Percentiles rank a stretch among this genome's conserved stretches.
Conservation (phyloP, 2,797 vertebrate genomes). For the Otolemur crassicaudatus region DNA sequence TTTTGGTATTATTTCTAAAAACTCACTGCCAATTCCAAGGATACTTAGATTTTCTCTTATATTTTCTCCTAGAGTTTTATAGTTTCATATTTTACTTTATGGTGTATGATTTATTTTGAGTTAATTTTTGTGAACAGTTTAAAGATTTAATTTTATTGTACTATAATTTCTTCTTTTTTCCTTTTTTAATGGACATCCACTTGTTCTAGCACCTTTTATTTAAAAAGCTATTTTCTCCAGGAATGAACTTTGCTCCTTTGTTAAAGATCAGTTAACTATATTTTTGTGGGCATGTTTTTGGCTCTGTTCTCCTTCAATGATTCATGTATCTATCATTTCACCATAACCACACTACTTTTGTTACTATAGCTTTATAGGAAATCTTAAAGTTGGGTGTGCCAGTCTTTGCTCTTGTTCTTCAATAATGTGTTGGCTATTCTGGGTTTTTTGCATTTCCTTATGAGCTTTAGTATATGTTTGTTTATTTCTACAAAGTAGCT, state of each 20-base stretch:
- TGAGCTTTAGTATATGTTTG: neutral
- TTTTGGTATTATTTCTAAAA: neutral
- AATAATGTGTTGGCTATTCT: neutral
- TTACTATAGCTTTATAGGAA: neutral
- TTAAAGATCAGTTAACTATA: neutral
- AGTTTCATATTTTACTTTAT: neutral
- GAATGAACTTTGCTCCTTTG: neutral
- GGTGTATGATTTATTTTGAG: neutral
- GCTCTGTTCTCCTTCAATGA: neutral
- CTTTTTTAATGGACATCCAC: neutral
- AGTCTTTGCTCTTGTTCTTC: neutral
- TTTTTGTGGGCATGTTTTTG: neutral
- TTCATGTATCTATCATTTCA: neutral
- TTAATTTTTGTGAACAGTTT: neutral
- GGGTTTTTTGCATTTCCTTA: neutral
- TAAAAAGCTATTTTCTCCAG: neutral
- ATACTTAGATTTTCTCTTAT: neutral
- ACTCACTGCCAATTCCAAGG: neutral
- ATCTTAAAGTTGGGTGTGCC: neutral
- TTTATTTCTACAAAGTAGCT: neutral
- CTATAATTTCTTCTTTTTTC: neutral
- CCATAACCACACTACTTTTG: neutral
- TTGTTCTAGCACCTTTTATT: neutral
- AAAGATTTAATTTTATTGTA: no score
- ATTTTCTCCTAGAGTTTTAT: neutral